phyloP scores from a whole-genome alignment of 1,140 invertebrate genomes.

The Plodia interpunctella region DNA sequence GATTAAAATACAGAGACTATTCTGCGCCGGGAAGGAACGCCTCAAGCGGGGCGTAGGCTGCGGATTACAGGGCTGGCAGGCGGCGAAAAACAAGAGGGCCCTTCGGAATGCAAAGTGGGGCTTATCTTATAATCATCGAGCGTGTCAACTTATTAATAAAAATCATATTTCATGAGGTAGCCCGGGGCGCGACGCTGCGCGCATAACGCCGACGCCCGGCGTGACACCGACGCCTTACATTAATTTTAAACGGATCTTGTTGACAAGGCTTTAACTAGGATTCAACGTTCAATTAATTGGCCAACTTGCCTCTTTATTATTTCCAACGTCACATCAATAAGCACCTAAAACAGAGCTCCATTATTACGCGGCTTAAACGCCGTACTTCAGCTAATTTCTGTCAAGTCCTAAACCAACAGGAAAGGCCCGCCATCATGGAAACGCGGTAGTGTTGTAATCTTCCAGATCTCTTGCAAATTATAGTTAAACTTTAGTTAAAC shows the following conservation, averaged over 20 bases:
- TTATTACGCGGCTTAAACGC: conserved; percentile 29
- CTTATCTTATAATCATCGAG: conserved; percentile 76
- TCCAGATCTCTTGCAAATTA: conserved; percentile 57
- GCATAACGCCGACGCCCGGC: conserved; percentile 34
- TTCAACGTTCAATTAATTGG: conserved; percentile 25
- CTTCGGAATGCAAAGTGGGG: conserved; percentile 72
- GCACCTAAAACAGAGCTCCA: conserved; percentile 9
- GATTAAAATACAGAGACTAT: conserved; percentile 21
- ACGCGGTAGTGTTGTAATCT: conserved; percentile 54
- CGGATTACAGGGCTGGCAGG: conserved; percentile 49
- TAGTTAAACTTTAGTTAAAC: conserved; percentile 59
- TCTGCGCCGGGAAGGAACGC: conserved; percentile 18
- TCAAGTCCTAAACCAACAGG: conserved; percentile 66
- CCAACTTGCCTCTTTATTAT: conserved; percentile 18
- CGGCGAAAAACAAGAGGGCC: conserved; percentile 61
- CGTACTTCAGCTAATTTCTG: conserved; percentile 44
- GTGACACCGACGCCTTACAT: conserved; percentile 26
- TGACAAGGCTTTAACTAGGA: conserved; percentile 30
- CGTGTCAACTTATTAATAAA: conserved; percentile 76
- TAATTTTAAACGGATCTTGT: conserved; percentile 44
- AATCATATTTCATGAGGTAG: conserved; percentile 70
- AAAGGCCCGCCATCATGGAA: conserved; percentile 34
- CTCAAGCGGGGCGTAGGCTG: conserved; percentile 37
- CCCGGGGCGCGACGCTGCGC: conserved; percentile 26
- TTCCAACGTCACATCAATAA: conserved; percentile 2